These are phyloP conservation scores for Aspidoscelis tigris DNA, from an alignment of 2,113 vertebrate species.

Conservation along the genomic window DNA sequence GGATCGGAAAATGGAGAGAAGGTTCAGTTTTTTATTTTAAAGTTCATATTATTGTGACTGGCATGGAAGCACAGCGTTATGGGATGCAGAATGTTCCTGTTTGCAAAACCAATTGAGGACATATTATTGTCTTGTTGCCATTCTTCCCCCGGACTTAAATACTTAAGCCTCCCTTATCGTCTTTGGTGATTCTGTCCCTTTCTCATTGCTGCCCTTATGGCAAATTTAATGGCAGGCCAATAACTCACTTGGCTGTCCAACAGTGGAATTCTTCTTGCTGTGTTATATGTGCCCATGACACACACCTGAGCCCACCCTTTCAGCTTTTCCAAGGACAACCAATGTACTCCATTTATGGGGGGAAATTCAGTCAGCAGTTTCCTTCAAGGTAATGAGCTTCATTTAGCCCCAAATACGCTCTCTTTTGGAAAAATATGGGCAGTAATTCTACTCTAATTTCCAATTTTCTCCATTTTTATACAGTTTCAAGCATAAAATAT, in stretches of 20 bases:
- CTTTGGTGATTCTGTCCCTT: not conserved
- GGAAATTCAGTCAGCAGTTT: conserved; percentile 36
- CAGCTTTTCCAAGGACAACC: conserved; percentile 31
- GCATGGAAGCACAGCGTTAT: not conserved
- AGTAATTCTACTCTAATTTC: conserved; percentile 43
- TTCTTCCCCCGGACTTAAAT: not conserved
- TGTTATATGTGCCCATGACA: not conserved
- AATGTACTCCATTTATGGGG: conserved; percentile 29
- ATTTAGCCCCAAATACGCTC: not conserved
- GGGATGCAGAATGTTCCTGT: not conserved
- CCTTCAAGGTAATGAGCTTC: conserved; percentile 38
- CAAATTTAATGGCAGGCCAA: not conserved
- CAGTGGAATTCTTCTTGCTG: not conserved
- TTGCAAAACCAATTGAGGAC: not conserved
- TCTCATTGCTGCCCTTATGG: not conserved
- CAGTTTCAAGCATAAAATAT: conserved; percentile 34
- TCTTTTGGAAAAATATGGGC: conserved; percentile 28
- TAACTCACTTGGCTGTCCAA: not conserved
- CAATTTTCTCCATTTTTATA: conserved; percentile 48
- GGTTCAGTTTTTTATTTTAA: not conserved
- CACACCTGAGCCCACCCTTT: conserved; percentile 30
- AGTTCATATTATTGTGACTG: not conserved
- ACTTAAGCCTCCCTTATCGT: not conserved
- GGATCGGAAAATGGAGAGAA: not conserved
- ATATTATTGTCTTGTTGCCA: too few species aligned